phyloP scores from a whole-genome alignment of 2,888 invertebrate species.

The Acanthosepion esculentum region DNA sequence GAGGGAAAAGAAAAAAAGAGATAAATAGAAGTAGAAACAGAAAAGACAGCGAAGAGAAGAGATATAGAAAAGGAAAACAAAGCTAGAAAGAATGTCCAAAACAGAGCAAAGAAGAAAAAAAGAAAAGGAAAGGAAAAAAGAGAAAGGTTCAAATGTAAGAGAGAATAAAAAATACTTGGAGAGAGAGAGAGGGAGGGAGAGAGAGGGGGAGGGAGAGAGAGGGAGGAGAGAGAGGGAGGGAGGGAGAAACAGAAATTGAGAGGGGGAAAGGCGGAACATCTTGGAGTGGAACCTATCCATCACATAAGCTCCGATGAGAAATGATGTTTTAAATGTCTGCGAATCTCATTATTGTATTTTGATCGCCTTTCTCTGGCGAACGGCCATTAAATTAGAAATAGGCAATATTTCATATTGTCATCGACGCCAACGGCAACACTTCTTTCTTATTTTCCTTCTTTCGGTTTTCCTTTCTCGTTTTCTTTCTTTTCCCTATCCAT shows the following conservation, averaged over 20 bases:
- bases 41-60: too few species aligned
- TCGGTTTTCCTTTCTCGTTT: background rate
- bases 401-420: conserved; percentile 15
- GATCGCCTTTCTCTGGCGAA: conserved; percentile 8
- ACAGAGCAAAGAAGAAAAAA: background rate
- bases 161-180: background rate
- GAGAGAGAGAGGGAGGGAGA: background rate
- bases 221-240: background rate
- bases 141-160: background rate
- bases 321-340: conserved; percentile 33
- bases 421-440: background rate
- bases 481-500: background rate
- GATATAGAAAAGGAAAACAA: too few species aligned
- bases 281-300: background rate
- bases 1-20: too few species aligned
- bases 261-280: background rate
- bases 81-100: too few species aligned
- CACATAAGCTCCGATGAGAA: conserved; percentile 20
- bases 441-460: background rate
- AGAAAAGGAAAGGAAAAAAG: background rate
- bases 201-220: background rate
- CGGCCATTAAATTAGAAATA: conserved; percentile 22
- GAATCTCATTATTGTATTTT: conserved; percentile 33
- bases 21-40: too few species aligned
- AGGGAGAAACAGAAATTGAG: background rate